These are phyloP conservation scores for Symphodus melops DNA, from an alignment of 2,113 vertebrate species.

Conservation along the genomic window DNA sequence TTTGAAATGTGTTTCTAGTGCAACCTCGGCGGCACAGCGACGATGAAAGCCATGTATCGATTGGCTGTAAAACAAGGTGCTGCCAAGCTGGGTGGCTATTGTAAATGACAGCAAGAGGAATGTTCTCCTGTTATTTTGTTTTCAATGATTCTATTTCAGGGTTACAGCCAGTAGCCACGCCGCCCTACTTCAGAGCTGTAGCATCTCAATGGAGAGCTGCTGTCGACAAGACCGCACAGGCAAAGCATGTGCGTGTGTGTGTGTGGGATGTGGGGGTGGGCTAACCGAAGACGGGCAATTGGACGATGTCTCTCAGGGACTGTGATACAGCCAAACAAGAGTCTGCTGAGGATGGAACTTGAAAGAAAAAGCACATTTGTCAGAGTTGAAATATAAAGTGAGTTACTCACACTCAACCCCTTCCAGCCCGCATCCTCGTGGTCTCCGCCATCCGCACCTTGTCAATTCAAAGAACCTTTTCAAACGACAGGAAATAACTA, in stretches of 20 bases:
- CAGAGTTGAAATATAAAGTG: conserved; percentile 59
- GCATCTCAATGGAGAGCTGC: conserved; percentile 55
- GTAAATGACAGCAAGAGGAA: conserved; percentile 71
- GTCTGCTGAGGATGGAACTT: conserved; percentile 40
- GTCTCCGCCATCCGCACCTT: conserved; percentile 9
- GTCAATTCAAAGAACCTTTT: conserved; percentile 23
- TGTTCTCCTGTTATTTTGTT: conserved; percentile 61
- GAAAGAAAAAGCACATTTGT: conserved; percentile 65
- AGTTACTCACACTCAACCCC: conserved; percentile 25
- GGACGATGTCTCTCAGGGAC: conserved; percentile 64
- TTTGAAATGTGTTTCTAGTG: conserved; percentile 67
- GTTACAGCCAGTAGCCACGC: conserved; percentile 59
- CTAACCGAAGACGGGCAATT: conserved; percentile 41
- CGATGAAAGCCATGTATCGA: conserved; percentile 73
- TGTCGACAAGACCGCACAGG: conserved; percentile 47
- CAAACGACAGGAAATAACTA: conserved; percentile 29
- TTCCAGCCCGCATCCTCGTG: background rate
- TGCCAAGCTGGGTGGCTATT: conserved; percentile 70
- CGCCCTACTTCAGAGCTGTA: conserved; percentile 44
- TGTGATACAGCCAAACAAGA: conserved; percentile 63
- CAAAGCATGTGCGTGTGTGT: conserved; percentile 26
- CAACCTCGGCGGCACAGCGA: conserved; percentile 41
- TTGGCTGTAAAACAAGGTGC: conserved; percentile 79
- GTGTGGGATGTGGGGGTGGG: conserved; percentile 19
- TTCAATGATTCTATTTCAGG: conserved; percentile 70